phyloP scores from a whole-genome alignment of 2,888 invertebrate species.

The Coremacera marginata region DNA sequence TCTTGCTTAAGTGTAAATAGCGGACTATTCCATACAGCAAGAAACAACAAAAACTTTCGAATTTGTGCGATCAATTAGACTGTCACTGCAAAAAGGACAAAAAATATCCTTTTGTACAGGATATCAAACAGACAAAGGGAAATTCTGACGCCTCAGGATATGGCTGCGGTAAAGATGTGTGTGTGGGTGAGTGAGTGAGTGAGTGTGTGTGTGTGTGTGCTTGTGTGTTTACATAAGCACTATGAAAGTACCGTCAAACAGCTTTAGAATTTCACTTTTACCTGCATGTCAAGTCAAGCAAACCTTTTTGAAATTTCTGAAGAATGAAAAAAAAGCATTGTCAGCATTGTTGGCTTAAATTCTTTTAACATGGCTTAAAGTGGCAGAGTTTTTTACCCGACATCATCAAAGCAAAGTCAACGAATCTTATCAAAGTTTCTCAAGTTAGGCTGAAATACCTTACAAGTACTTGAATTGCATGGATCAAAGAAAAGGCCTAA shows the following conservation, averaged over 20 bases:
- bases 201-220: too few relatives aligned
- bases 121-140: slow-evolving; percentile 19
- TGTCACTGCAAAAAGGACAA: background rate
- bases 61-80: background rate
- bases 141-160: background rate
- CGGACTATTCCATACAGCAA: background rate
- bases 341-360: slow-evolving; percentile 4
- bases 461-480: too few relatives aligned
- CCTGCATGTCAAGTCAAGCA: background rate
- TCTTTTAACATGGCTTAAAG: background rate
- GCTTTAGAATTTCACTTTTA: background rate
- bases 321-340: background rate
- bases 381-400: too few relatives aligned
- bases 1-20: background rate
- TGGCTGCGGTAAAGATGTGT: background rate
- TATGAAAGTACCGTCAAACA: background rate
- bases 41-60: background rate
- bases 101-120: background rate
- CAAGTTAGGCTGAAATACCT: too few relatives aligned
- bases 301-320: background rate
- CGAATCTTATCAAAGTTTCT: too few relatives aligned
- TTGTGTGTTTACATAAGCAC: too few relatives aligned
- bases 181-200: too few relatives aligned
- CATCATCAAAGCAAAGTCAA: too few relatives aligned
- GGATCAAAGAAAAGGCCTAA: too few relatives aligned